phyloP scores from a whole-genome alignment of 2,113 vertebrate species.

The Carassius gibelio region DNA sequence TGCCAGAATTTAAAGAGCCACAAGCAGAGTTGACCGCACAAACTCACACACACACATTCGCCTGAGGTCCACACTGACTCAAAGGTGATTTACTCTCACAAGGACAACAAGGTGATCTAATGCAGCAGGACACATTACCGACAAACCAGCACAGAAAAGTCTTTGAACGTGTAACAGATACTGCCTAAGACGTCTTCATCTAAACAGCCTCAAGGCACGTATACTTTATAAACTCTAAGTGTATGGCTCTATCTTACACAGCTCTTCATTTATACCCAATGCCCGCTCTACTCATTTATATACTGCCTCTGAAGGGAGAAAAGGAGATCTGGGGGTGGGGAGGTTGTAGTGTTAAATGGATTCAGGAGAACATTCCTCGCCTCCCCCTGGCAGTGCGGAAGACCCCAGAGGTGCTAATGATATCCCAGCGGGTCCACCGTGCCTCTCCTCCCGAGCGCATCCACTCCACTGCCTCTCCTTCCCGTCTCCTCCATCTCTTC shows the following conservation, averaged over 20 bases:
- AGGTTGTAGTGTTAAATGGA: constrained; percentile 47
- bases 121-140: constrained; percentile 13
- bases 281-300: constrained; percentile 28
- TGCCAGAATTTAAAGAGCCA: constrained; percentile 42
- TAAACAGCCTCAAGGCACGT: neutral
- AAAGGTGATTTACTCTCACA: constrained; percentile 5
- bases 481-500: neutral
- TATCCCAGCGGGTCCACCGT: constrained; percentile 47
- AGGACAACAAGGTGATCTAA: constrained; percentile 29
- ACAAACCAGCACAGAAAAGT: constrained; percentile 11
- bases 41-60: neutral
- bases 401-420: constrained; percentile 56
- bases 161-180: neutral
- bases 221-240: neutral
- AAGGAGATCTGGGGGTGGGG: constrained; percentile 7
- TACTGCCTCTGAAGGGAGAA: neutral
- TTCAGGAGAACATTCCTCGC: constrained; percentile 44
- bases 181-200: neutral
- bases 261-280: constrained; percentile 24
- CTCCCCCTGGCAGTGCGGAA: constrained; percentile 36
- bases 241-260: constrained; percentile 11
- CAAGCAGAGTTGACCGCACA: constrained; percentile 22
- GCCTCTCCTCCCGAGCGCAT: neutral
- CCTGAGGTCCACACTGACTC: neutral
- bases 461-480: constrained; percentile 41